A percentile compares a stretch with the other conserved stretches of the same genome.
Evolutionary conservation across 1,140 invertebrate genomes (phyloP).

Genomic region (Ylistrum balloti): DNA sequence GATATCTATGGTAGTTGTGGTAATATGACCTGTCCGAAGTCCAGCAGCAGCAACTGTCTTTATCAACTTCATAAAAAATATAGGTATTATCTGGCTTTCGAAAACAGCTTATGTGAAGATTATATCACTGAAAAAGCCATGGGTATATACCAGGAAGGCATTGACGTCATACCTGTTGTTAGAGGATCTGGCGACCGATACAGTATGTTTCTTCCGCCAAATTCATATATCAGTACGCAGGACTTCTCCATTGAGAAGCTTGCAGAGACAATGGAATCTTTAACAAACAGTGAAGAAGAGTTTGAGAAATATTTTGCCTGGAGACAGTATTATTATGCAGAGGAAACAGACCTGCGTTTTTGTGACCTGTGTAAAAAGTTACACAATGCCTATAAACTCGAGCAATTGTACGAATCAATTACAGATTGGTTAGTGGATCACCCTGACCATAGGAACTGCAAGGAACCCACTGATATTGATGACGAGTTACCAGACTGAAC

Average conservation of each 20-base stretch:
- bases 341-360: background rate
- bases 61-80: background rate
- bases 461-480: background rate
- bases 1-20: slow-evolving; percentile 42
- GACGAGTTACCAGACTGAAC: too few species aligned
- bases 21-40: background rate
- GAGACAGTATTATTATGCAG: background rate
- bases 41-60: background rate
- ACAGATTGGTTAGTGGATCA: background rate
- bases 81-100: slow-evolving; percentile 29
- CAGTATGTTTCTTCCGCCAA: background rate
- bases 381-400: background rate
- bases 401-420: background rate
- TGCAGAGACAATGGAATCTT: background rate
- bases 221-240: slow-evolving; percentile 1
- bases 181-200: background rate
- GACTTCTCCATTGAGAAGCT: background rate
- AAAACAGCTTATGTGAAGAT: slow-evolving; percentile 29
- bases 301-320: background rate
- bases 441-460: background rate
- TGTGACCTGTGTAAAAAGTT: background rate
- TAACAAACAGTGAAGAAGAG: background rate
- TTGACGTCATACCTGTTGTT: background rate
- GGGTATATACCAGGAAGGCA: background rate
- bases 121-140: slow-evolving; percentile 31